Evolutionary conservation across 2,113 vertebrate genomes (phyloP).

Genomic region (Mystacornis crossleyi): DNA sequence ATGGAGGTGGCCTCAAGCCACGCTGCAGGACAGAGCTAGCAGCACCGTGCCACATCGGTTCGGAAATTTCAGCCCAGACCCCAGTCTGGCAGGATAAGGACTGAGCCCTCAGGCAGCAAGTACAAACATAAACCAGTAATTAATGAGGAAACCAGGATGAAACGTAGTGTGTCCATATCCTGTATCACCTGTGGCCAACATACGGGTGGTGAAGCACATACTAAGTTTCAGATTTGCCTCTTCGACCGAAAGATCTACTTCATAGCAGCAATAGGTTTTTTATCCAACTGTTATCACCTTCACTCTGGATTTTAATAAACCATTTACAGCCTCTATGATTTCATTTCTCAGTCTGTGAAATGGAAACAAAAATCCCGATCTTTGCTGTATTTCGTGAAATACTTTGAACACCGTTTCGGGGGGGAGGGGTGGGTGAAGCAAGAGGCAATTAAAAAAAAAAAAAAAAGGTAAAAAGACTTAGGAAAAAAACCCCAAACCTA

Average conservation of each 20-base stretch:
- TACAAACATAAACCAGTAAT: neutral
- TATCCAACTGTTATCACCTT: neutral
- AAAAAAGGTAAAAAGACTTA: neutral
- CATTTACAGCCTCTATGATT: accelerated
- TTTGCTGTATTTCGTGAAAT: neutral
- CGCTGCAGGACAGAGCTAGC: accelerated
- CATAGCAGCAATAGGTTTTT: accelerated
- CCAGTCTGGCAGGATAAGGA: neutral
- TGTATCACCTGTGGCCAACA: accelerated
- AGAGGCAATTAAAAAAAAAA: neutral
- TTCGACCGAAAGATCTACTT: neutral
- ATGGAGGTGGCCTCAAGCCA: accelerated
- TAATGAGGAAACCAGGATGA: neutral
- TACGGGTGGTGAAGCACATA: neutral
- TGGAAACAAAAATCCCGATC: neutral
- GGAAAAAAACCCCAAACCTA: neutral
- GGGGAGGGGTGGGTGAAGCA: neutral
- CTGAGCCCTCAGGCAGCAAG: neutral
- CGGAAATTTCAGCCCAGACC: neutral
- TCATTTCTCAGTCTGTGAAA: neutral
- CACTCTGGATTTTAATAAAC: neutral
- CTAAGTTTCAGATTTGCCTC: neutral
- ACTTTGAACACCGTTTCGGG: neutral
- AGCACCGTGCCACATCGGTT: accelerated
- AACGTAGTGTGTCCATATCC: accelerated